Base-by-base conservation (phyloP, 2,113 vertebrate genomes). In the Hydrolagus affinis region DNA sequence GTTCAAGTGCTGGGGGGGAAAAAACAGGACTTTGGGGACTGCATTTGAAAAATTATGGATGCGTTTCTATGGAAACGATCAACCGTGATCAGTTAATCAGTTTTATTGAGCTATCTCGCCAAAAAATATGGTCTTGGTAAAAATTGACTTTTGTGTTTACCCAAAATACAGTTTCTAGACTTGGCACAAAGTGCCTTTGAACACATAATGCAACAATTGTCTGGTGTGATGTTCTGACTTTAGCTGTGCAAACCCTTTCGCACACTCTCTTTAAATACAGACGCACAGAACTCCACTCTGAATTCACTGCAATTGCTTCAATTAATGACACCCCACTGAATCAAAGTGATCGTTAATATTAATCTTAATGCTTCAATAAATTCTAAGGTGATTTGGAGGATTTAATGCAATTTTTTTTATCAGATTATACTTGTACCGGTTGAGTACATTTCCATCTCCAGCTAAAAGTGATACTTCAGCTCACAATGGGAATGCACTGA, bases 51-150 rank as follows among this genome's bases (percentile, higher is more conserved):
- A 88, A 89, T 88, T 56, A 86, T 85, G 90, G 88, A 76, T 68
- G 76, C 0, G 89, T 93, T 93, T 90, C 91, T 91, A 93, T 86
- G 91, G 92, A 90, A 93, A 92, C 92, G 86, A 70, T 70, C 75
- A 32, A 86, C 44, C 69, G 4, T 86, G 75, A 70, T 83, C 60
- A 25, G 56, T 25, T 60, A n/a, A 78, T 78, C 21, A 30, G 25
- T 30, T 21, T 30, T 64, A 62, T 28, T 83, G 60, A 68, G 25
- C 17, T 83, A 66, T 83, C 77, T 68, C 25, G 30, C 60, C 78
- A 66, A 64, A 66, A 83, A 32, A 66, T 64, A 12, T 64, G 62
- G 17, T 68, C 25, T 83, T 68, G 78, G 25, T 32, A 83, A 83
- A 44, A 83, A 32, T 68, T 32, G 78, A 19, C 10, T 28, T 30